These are phyloP conservation scores for Polia nebulosa DNA, from an alignment of 2,888 invertebrate genomes.

Conservation along the genomic window DNA sequence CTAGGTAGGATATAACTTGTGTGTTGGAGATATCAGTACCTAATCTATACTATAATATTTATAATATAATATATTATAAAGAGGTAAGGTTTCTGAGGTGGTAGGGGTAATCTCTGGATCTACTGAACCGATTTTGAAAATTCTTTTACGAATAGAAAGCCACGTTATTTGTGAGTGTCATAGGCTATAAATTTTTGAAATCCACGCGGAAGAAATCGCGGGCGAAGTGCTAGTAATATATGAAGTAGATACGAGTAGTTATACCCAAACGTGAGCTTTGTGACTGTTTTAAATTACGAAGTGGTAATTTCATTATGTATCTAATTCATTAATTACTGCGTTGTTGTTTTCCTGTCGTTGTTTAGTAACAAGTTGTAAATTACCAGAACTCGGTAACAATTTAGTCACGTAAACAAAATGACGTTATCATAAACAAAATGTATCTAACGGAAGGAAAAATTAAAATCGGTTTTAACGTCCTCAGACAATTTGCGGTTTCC, in stretches of 20 bases:
- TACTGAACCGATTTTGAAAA: no score
- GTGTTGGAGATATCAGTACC: no score
- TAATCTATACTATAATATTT: no score
- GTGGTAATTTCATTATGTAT: slow-evolving; percentile 4
- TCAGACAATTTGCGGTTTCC: slow-evolving; percentile 5
- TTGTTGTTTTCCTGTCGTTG: slow-evolving; percentile 1
- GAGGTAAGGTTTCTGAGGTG: no score
- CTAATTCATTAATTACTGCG: slow-evolving; percentile 1
- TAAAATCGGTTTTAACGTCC: neutral
- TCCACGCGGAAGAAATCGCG: no score
- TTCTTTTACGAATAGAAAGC: no score
- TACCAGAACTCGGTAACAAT: neutral
- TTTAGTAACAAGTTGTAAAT: neutral
- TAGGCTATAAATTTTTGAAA: no score
- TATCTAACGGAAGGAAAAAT: neutral
- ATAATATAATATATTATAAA: no score
- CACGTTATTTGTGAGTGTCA: no score
- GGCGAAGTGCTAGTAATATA: neutral
- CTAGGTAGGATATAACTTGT: no score
- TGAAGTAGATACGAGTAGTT: neutral
- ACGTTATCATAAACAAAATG: neutral
- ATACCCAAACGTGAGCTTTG: neutral
- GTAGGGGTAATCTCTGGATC: no score
- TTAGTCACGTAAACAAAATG: neutral
- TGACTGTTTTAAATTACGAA: neutral